A percentile compares a stretch with the other conserved stretches of the same genome.
These are phyloP conservation scores for Pavo muticus DNA, from an alignment of 2,113 vertebrate genomes.

Conservation along the genomic window DNA sequence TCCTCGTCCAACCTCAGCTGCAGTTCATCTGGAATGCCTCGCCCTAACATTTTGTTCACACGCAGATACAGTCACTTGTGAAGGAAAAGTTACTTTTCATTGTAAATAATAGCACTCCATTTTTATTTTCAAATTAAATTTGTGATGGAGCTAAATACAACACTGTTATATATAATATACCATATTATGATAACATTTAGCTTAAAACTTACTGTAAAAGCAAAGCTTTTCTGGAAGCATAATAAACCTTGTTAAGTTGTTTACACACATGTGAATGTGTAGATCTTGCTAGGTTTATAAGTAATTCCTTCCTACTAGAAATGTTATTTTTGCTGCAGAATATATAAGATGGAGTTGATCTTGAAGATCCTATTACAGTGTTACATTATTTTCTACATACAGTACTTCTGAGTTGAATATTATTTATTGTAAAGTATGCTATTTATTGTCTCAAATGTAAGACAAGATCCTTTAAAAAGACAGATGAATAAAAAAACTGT, in stretches of 20 bases:
- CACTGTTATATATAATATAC: constrained; percentile 75
- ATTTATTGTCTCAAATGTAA: constrained; percentile 64
- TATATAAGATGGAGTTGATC: constrained; percentile 75
- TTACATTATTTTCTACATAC: constrained; percentile 80
- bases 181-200: constrained; percentile 73
- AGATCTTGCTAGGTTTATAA: constrained; percentile 81
- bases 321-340: constrained; percentile 83
- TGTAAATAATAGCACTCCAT: constrained; percentile 71
- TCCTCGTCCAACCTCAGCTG: constrained; percentile 87
- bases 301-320: constrained; percentile 80
- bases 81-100: constrained; percentile 72
- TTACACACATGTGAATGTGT: constrained; percentile 80
- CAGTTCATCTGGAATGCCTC: constrained; percentile 82
- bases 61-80: constrained; percentile 90
- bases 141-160: constrained; percentile 74
- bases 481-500: constrained; percentile 39
- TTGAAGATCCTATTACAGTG: constrained; percentile 70
- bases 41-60: constrained; percentile 87
- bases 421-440: constrained; percentile 73
- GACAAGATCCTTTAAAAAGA: constrained; percentile 54
- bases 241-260: constrained; percentile 80
- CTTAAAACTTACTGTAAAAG: constrained; percentile 71
- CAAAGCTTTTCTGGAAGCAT: constrained; percentile 75
- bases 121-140: constrained; percentile 40
- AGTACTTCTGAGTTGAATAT: constrained; percentile 67